A percentile compares a stretch with the other conserved stretches of the same genome.
phyloP scores from a whole-genome alignment of 2,888 invertebrate genomes.

The Pollenia griseotomentosa region DNA sequence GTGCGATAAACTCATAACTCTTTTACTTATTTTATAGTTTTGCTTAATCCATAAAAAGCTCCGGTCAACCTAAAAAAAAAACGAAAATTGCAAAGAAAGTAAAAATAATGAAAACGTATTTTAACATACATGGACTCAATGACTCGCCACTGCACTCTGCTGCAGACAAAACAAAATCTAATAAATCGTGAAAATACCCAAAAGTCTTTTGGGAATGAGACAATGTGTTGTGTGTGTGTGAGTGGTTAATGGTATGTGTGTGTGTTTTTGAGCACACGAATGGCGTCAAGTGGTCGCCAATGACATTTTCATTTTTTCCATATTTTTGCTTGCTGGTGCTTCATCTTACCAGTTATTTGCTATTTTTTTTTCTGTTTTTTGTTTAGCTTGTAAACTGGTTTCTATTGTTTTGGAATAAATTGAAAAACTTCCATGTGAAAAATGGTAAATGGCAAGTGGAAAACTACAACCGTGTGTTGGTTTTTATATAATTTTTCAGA shows the following conservation, averaged over 20 bases:
- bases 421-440: constrained; percentile 64
- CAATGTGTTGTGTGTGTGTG: constrained; percentile 6
- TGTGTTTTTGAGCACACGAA: constrained; percentile 37
- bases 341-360: constrained; percentile 12
- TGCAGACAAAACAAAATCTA: constrained; percentile 71
- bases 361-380: constrained; percentile 13
- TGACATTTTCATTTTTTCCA: constrained; percentile 66
- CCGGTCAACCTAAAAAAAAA: constrained; percentile 45
- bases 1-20: constrained; percentile 40
- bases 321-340: constrained; percentile 44
- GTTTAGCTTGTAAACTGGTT: constrained; percentile 26
- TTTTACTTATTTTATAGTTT: constrained; percentile 32
- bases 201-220: constrained; percentile 41
- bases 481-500: constrained; percentile 2
- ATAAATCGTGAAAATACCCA: constrained; percentile 69
- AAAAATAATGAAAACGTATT: constrained; percentile 37
- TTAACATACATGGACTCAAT: not conserved
- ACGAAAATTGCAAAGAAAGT: constrained; percentile 24
- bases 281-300: constrained; percentile 73
- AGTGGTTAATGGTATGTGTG: not conserved
- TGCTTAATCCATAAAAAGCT: constrained; percentile 1
- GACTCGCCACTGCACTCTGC: not conserved
- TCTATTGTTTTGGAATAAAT: constrained; percentile 62
- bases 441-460: constrained; percentile 43
- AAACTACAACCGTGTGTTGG: constrained; percentile 50